These are phyloP conservation scores for Thomomys bottae DNA, from an alignment of 2,113 vertebrate species.

Conservation along the genomic window DNA sequence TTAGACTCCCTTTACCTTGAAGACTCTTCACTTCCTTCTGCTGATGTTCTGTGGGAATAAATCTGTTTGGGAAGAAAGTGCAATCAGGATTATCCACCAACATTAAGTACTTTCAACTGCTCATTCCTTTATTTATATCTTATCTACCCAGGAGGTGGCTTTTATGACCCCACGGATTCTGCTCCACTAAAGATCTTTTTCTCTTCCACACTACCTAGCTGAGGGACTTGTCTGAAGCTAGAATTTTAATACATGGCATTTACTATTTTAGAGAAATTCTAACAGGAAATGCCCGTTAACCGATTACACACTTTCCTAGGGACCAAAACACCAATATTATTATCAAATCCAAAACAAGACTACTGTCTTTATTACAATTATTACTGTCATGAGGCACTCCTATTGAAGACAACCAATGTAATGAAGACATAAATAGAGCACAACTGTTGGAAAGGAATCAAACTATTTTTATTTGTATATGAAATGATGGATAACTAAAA, in stretches of 20 bases:
- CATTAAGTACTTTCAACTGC: background rate
- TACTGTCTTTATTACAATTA: too few species aligned
- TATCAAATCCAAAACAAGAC: too few species aligned
- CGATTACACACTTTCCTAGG: background rate
- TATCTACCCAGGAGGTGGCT: background rate
- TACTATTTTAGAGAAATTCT: background rate
- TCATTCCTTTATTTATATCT: background rate
- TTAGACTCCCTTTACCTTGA: constrained; percentile 42
- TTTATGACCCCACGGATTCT: background rate
- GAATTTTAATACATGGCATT: background rate
- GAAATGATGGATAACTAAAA: background rate
- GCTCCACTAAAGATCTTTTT: background rate
- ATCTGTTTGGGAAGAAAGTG: too few species aligned
- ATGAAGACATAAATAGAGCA: background rate
- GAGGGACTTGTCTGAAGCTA: background rate
- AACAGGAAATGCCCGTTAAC: background rate
- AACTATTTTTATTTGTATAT: background rate
- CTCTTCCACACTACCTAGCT: background rate
- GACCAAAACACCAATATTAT: background rate
- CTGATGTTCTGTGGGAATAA: background rate
- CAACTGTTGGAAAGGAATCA: background rate
- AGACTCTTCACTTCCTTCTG: background rate
- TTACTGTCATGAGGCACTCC: too few species aligned
- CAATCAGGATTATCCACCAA: background rate
- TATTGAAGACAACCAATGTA: background rate